phyloP scores from a whole-genome alignment of 2,113 vertebrate genomes.

The Odocoileus hemionus region DNA sequence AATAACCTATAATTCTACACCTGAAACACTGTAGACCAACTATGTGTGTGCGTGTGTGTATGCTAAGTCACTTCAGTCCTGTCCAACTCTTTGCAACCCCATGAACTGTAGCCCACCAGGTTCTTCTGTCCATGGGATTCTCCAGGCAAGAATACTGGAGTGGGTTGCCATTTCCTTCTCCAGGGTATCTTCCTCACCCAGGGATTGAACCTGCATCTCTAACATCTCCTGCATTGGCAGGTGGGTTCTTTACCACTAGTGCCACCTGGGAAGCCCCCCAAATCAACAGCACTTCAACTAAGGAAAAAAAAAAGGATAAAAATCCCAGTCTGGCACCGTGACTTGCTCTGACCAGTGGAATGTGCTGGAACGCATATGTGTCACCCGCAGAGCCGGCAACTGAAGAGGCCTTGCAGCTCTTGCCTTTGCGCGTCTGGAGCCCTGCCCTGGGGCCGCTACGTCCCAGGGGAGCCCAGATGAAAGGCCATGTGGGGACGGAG shows the following conservation, averaged over 20 bases:
- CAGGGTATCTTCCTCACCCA: not conserved
- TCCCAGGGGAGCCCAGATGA: not conserved
- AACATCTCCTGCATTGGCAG: not conserved
- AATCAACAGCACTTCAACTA: not conserved
- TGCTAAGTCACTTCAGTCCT: not conserved
- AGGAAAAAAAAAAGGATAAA: not conserved
- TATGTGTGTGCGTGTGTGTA: rapidly evolving
- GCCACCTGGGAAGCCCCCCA: not conserved
- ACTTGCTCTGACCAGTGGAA: not conserved
- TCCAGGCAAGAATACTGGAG: not conserved
- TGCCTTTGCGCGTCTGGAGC: not conserved
- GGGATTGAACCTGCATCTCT: not conserved
- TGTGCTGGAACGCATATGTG: not conserved
- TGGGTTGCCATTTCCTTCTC: not conserved
- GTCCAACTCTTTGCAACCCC: not conserved
- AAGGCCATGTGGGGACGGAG: not conserved
- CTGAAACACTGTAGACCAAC: not conserved
- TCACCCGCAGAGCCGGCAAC: not conserved
- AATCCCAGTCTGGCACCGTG: not conserved
- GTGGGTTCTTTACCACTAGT: not conserved
- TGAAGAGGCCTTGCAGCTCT: not conserved
- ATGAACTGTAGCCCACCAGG: not conserved
- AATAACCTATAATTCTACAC: not conserved
- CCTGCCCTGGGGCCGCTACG: not conserved
- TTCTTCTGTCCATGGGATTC: not conserved